Base-by-base conservation (phyloP, 1,140 invertebrate genomes). In the Dysdera silvatica region DNA sequence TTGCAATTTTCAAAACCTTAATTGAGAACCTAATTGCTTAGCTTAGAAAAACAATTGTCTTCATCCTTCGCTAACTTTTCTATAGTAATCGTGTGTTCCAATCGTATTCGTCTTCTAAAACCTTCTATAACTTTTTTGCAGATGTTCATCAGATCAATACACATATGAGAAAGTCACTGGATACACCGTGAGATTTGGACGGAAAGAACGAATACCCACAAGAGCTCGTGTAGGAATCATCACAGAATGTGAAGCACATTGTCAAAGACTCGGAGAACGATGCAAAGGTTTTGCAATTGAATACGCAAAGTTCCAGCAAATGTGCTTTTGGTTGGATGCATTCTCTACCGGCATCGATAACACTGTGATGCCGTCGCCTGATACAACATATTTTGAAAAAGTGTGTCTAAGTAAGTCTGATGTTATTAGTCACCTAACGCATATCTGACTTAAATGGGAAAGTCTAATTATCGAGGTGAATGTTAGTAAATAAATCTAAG, bases 361-460 rank as follows among this genome's bases (percentile, higher is more conserved):
- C 12, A 66, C 70, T 12, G 72, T 81, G 4, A 70, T 71, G 26
- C 70, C 77, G 4, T 67, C 74, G 5, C 64, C 74, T 0, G 74
- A 77, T 52, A 71, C 75, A 4, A 72, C 77, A 23, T 80, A 80
- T 67, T 80, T 78, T 68, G 79, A 81, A 66, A 81, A 81, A 68
- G 77, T 80, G 29, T 81, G 80, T 65, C 61, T 79, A 23, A n/a
- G n/a, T n/a, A n/a, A n/a, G n/a, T n/a, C n/a, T n/a, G n/a, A n/a
- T n/a, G n/a, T n/a, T n/a, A n/a, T n/a, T n/a, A n/a, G n/a, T n/a
- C n/a, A n/a, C n/a, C n/a, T n/a, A n/a, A n/a, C n/a, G n/a, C n/a
- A n/a, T n/a, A n/a, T n/a, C n/a, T n/a, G n/a, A n/a, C n/a, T n/a
- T n/a, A n/a, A n/a, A n/a, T n/a, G n/a, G n/a, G n/a, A n/a, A n/a